Evolutionary conservation across 1,140 invertebrate species (phyloP).

Genomic region (Pseudomyrmex gracilis): DNA sequence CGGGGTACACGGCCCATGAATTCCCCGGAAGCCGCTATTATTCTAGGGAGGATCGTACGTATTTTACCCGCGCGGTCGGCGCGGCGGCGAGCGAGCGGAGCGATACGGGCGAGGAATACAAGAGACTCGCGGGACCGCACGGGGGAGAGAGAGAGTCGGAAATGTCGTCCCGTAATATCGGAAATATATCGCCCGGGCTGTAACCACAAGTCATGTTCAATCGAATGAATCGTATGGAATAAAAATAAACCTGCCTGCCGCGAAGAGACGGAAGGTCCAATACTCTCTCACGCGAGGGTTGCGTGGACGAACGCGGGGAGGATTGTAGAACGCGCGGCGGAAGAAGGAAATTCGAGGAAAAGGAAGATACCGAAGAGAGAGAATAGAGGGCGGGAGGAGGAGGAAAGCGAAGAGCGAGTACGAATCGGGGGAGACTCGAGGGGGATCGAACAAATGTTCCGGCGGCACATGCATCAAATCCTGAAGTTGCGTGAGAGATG

Average conservation of each 20-base stretch:
- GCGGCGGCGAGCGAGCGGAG: slow-evolving; percentile 36
- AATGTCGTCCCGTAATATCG: slow-evolving; percentile 82
- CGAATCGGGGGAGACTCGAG: slow-evolving; percentile 11
- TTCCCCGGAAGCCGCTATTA: slow-evolving; percentile 60
- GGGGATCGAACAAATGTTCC: slow-evolving; percentile 67
- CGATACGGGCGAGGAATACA: slow-evolving; percentile 76
- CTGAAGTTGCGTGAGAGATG: slow-evolving; percentile 67
- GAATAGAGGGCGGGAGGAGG: neutral
- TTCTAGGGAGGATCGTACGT: slow-evolving; percentile 67
- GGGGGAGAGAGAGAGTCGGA: slow-evolving; percentile 53
- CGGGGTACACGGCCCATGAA: slow-evolving; percentile 50
- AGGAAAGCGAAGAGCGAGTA: neutral
- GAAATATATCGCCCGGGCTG: slow-evolving; percentile 80
- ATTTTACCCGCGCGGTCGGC: slow-evolving; percentile 60
- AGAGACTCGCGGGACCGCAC: slow-evolving; percentile 70
- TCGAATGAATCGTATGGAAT: slow-evolving; percentile 83
- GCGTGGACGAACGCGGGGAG: neutral
- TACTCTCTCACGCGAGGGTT: slow-evolving; percentile 40
- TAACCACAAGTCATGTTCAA: slow-evolving; percentile 84
- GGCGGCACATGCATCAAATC: slow-evolving; percentile 64
- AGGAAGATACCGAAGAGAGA: slow-evolving; percentile 33
- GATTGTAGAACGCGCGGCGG: neutral
- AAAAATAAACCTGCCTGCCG: slow-evolving; percentile 80
- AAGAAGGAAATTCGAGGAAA: slow-evolving; percentile 51
- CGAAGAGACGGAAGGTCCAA: slow-evolving; percentile 67